Evolutionary conservation across 1,140 invertebrate genomes (phyloP), one percentile per base, ranked within the genome.

Genomic region (Nilaparvata lugens): DNA sequence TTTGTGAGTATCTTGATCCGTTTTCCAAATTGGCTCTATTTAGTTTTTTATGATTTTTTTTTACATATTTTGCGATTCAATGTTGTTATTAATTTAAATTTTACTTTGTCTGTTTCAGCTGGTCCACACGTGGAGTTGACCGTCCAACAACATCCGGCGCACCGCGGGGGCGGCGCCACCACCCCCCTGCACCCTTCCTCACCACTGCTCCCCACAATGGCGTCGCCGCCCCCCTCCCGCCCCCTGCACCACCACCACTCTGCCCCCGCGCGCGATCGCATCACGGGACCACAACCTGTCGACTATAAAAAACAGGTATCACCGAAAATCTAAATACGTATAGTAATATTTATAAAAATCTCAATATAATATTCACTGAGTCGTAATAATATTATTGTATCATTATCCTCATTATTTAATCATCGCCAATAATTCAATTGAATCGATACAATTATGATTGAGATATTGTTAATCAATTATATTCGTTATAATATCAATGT

Each of bases 211-310:
- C 21, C 68, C 71, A 24, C 59, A n/a, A 55, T 63, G 54, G 4
- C 64, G 16, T 64, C 70, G 7, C 62, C 69, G 5, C 70, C 68
- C 23, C 65, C 71, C 14, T 70, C 71, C 54, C 69, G 70, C 0
- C 65, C 73, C 45, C 71, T 45, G 67, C 74, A 58, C 69, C 77
- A 59, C 67, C 72, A 52, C 67, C 69, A 77, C 59, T 72, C 74
- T 4, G 66, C 73, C 40, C 73, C 71, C 6, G 74, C 72, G 45
- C 76, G 72, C 31, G 75, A 80, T 56, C 78, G 81, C 31, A 93
- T 95, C 64, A 95, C 92, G 14, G 89, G 84, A 14, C 92, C 92
- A 4, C 85, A 91, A 67, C 91, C 92, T 62, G 92, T 93, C 67
- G 88, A 93, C 31, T 35, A 35, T 11, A 35, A 35, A 11, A 35